Evolutionary conservation across 1,140 invertebrate species (phyloP).

Genomic region (Calycopis cecrops): DNA sequence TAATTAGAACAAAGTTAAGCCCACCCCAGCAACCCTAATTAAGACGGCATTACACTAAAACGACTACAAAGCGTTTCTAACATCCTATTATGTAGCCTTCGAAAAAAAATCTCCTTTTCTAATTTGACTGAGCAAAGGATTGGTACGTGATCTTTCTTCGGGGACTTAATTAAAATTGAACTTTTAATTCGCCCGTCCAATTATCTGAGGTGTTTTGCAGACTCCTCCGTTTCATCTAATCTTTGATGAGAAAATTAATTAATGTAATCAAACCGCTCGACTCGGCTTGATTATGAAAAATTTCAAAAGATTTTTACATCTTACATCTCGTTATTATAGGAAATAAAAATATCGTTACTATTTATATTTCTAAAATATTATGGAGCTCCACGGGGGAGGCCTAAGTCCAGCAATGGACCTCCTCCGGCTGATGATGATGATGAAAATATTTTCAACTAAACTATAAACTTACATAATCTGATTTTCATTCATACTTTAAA

Average conservation of each 20-base stretch:
- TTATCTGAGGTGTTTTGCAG: constrained; percentile 1
- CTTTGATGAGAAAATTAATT: constrained; percentile 6
- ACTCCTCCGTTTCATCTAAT: constrained; percentile 4
- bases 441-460: no score
- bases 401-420: no score
- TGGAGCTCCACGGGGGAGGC: no score
- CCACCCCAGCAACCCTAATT: constrained; percentile 1
- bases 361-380: no score
- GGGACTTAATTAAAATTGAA: constrained; percentile 4
- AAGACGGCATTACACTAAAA: background rate
- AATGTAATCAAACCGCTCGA: constrained; percentile 6
- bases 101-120: no score
- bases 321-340: no score
- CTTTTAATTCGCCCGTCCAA: constrained; percentile 6
- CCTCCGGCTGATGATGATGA: no score
- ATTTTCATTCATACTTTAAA: no score
- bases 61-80: constrained; percentile 4
- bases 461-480: no score
- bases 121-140: background rate
- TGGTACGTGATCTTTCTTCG: constrained; percentile 1
- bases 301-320: background rate
- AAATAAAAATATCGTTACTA: no score
- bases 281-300: background rate
- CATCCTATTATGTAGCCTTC: no score
- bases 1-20: constrained; percentile 4